Base-by-base conservation (phyloP, 2,888 invertebrate genomes). In the Drosophila picticornis region DNA sequence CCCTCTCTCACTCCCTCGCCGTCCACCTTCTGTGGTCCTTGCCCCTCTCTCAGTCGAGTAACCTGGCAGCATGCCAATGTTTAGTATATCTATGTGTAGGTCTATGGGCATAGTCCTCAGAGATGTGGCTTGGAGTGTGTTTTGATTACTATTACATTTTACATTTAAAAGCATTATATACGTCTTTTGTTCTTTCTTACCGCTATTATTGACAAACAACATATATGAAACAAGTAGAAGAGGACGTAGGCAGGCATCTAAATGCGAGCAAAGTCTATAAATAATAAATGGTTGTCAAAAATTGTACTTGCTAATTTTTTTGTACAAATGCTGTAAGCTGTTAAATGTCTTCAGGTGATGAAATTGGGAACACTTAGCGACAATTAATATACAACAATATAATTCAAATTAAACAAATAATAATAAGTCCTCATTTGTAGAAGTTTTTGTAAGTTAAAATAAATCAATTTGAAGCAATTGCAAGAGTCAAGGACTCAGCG, bases 1-100 rank as follows among this genome's bases (percentile, higher is more conserved):
- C 11, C 25, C 53, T 22, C 32, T 22, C 31, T 34, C 27, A 19
- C 36, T 51, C 16, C 1, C 36, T 34, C 27, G 6, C 27, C 34
- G 19, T 9, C 34, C 29, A 11, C 29, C 32, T 25, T 16, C 4
- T 46, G 46, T 25, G 46, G 13, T 29, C 29, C 19, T 25, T 57
- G 32, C 66, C 58, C 58, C 67, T 72, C 67, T 57, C 61, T 74
- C 29, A n/a, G 19, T 51, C n/a, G n/a, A 58, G 58, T 31, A 25
- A 9, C 16, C 43, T 80, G 75, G 71, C 77, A 80, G 57, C 62
- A 53, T 51, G 71, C 80, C 77, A 75, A 65, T 60, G 48, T 64
- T 59, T 72, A 65, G 11, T 22, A 31, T 25, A 31, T 38, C 32
- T 7, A 4, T 40, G 31, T 16, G 29, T 51, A 19, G 46, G 25